Base-by-base conservation (phyloP, 2,113 vertebrate genomes). In the Rousettus leschenaultii region DNA sequence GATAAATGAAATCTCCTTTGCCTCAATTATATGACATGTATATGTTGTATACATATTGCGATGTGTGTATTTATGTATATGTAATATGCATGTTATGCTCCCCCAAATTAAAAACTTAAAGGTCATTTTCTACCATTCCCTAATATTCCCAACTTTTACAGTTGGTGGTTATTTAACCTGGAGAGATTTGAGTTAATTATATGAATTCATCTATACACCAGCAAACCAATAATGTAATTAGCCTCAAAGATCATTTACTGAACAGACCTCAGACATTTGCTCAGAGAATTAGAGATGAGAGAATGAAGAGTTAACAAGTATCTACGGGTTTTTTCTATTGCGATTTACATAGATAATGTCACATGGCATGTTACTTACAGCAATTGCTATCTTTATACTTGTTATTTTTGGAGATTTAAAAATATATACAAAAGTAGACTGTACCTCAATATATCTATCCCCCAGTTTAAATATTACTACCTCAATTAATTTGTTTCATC, bases 171-270 rank as follows among this genome's bases (percentile, higher is more conserved):
- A 88, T 48, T 83, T 85, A 95, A 91, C 84, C 70, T 86, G 7
- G 66, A 30, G n/a, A 94, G 63, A 86, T 66, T 74, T 95, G 59
- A 92, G 30, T 86, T 91, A 90, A 89, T 93, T 22, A 82, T 78
- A 91, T 24, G 65, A 93, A 78, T 33, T 91, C 94, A 45, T 51
- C 26, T 77, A 7, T 48, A 85, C 24, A 28, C 38, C 71, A 86
- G 40, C 43, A 94, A 94, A 77, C 33, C 33, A 82, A 79, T 61
- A 97, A 91, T 73, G 19, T 61, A 93, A 75, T 92, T 63, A 80
- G 26, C 66, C 11, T 84, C 75, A 35, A 86, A 92, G 51, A 92
- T 80, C 33, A 85, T 95, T 77, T 86, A 63, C 19, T 86, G 24
- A 91, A 74, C 68, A 90, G 51, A 96, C 35, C 14, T 59, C 30